phyloP scores from a whole-genome alignment of 2,888 invertebrate genomes.

The Eupithecia insigniata region DNA sequence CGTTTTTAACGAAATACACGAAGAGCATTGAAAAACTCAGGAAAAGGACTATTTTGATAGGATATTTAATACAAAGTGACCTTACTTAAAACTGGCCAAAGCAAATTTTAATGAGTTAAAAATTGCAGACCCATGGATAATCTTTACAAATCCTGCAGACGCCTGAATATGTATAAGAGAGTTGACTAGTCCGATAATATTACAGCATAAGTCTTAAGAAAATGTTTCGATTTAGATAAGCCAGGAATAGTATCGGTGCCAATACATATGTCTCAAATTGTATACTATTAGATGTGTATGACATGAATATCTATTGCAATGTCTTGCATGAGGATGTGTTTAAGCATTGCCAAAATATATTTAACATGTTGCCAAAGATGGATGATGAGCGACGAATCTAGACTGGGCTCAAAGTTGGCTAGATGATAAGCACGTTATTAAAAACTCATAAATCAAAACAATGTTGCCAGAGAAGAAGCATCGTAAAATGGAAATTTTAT shows the following conservation, averaged over 20 bases:
- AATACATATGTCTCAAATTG: neutral
- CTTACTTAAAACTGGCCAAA: neutral
- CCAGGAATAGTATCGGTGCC: neutral
- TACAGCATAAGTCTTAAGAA: neutral
- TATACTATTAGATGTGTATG: slow-evolving; percentile 1
- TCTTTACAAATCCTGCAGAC: neutral
- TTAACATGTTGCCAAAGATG: slow-evolving; percentile 22
- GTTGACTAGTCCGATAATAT: neutral
- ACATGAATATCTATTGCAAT: slow-evolving; percentile 18
- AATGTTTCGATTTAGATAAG: no score
- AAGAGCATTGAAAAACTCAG: neutral
- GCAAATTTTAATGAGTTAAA: neutral
- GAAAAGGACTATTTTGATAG: neutral
- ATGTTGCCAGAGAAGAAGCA: neutral
- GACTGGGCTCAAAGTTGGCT: no score
- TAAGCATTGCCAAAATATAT: neutral
- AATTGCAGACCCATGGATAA: neutral
- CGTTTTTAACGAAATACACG: slow-evolving; percentile 41
- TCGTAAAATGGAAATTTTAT: neutral
- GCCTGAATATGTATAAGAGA: neutral
- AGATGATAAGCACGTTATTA: neutral
- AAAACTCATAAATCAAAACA: neutral
- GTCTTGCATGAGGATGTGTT: neutral
- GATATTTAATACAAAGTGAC: no score
- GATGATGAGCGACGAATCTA: slow-evolving; percentile 16